Evolutionary conservation across 2,888 invertebrate species (phyloP), one percentile per base, ranked within the genome.

Genomic region (Dicyrtomina minuta): DNA sequence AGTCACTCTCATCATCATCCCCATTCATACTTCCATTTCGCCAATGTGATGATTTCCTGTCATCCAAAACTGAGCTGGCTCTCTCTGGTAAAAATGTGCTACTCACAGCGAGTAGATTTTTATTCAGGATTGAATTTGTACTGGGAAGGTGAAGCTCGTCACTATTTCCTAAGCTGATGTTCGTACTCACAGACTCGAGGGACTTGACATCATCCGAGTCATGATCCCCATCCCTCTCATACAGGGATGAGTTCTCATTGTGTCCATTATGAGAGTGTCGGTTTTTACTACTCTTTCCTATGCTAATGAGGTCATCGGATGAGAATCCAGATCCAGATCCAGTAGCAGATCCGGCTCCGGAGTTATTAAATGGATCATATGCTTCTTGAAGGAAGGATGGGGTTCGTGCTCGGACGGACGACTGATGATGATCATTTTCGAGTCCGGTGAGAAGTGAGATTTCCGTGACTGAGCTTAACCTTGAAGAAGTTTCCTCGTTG

Each of bases 401-500:
- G 2, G 33, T 53, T 41, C 33, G 27, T 3, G 17, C 41, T 56
- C 1, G 27, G 58, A 3, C 44, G 41, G 1, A 53, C 26, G 13
- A 46, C 41, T 53, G 33, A 33, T 33, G 33, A 33, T 33, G 4
- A 33, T 33, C 33, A 33, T 33, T 33, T 8, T 33, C 33, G 3
- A 33, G 4, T 33, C 33, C 33, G 33, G 4, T 8, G 33, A 49
- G n/a, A 4, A 55, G 39, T 2, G 59, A 53, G 0, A 56, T 64
- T 65, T 69, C 71, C 1, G 66, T 41, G 4, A 66, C 61, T 3
- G 69, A 62, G 15, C 66, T 62, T 15, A 64, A 58, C 59, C 67
- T 56, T n/a, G 69, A 70, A 2, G 61, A 55, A 15, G 26, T 43
- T 15, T 70, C 68, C 10, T 33, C 62, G 15, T 44, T 43, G 17